phyloP scores from a whole-genome alignment of 2,113 vertebrate species.

The Harpagus bidentatus region DNA sequence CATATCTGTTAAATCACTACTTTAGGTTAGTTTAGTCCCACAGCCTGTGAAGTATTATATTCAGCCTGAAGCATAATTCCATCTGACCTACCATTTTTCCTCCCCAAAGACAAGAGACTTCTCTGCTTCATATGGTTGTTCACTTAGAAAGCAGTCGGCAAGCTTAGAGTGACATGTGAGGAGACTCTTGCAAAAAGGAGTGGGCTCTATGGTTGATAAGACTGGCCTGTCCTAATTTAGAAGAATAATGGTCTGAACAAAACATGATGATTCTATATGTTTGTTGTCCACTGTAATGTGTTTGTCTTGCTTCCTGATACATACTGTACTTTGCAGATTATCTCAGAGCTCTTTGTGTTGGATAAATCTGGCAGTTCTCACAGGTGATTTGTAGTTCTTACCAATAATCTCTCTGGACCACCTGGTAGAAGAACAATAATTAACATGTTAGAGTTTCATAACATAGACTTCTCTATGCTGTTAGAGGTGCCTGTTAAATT shows the following conservation, averaged over 20 bases:
- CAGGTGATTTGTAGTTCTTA: neutral
- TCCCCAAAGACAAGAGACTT: neutral
- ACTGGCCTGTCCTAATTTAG: neutral
- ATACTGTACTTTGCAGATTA: neutral
- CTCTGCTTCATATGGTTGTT: neutral
- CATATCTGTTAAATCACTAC: neutral
- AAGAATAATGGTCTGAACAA: neutral
- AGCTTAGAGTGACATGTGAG: neutral
- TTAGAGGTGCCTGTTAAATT: neutral
- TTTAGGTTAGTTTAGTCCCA: neutral
- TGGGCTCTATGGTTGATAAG: neutral
- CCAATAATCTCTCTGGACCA: neutral
- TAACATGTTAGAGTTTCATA: neutral
- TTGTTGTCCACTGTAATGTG: fast-evolving
- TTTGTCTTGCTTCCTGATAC: neutral
- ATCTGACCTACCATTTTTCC: neutral
- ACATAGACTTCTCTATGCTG: neutral
- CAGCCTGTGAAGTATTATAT: neutral
- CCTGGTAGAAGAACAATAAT: neutral
- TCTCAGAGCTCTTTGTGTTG: neutral
- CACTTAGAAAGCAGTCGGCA: neutral
- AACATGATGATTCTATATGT: neutral
- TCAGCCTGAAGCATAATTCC: neutral
- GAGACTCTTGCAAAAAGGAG: neutral
- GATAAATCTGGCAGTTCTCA: neutral